A percentile compares a stretch with the other conserved stretches of the same genome.
phyloP scores from a whole-genome alignment of 2,113 vertebrate species.

The Oncorhynchus gorbuscha region DNA sequence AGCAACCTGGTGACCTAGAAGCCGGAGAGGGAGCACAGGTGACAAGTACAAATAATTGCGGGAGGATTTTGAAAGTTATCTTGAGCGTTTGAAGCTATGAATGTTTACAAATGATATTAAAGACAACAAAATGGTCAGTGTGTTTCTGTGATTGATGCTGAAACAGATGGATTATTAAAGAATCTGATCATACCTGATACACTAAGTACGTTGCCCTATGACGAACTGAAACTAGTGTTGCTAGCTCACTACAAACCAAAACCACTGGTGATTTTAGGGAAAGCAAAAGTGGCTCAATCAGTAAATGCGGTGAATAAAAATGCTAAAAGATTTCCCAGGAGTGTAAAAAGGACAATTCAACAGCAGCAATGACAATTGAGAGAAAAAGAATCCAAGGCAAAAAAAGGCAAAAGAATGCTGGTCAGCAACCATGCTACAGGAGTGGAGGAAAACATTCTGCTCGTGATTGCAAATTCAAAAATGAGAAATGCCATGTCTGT shows the following conservation, averaged over 20 bases:
- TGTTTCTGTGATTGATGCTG: constrained; percentile 1
- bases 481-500: constrained; percentile 7
- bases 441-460: constrained; percentile 1
- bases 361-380: neutral
- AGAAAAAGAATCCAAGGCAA: too few species aligned
- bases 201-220: neutral
- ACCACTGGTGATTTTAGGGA: neutral
- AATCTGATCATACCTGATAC: neutral
- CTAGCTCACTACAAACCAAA: constrained; percentile 8
- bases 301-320: neutral
- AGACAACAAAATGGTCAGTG: neutral
- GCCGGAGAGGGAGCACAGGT: too few species aligned
- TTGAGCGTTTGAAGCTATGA: constrained; percentile 12
- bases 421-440: constrained; percentile 8
- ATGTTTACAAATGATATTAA: neutral
- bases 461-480: neutral
- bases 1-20: too few species aligned
- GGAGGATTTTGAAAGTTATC: neutral
- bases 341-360: neutral
- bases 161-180: neutral
- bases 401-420: neutral
- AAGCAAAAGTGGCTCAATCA: neutral
- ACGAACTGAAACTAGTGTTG: neutral
- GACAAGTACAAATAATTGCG: too few species aligned
- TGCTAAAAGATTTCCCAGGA: neutral